These are phyloP conservation scores for Drosophila suzukii DNA, from an alignment of 1,140 invertebrate genomes.

Conservation along the genomic window DNA sequence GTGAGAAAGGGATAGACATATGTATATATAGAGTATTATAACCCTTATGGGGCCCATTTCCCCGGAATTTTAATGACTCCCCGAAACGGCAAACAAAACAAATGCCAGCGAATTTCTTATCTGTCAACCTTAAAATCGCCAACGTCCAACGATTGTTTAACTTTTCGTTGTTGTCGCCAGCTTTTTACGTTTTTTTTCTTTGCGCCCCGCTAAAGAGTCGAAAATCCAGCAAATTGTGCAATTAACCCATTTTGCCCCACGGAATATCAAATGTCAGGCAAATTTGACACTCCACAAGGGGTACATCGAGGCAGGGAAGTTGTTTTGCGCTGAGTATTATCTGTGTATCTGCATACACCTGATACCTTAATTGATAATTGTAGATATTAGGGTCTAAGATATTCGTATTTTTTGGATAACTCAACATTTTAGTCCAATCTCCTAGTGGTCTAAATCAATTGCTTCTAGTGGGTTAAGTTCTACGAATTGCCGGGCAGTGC, in stretches of 20 bases:
- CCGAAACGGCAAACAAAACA: constrained; percentile 45
- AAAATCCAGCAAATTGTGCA: constrained; percentile 38
- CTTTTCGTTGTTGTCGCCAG: constrained; percentile 39
- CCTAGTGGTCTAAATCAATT: not conserved
- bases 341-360: too few species aligned
- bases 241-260: constrained; percentile 38
- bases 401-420: too few species aligned
- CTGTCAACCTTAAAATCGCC: constrained; percentile 49
- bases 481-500: constrained; percentile 2
- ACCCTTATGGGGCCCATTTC: constrained; percentile 38
- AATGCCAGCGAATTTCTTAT: constrained; percentile 50
- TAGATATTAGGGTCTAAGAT: not conserved
- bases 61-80: constrained; percentile 55
- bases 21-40: constrained; percentile 1
- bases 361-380: not conserved
- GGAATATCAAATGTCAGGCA: constrained; percentile 26
- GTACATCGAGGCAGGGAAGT: not conserved
- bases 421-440: too few species aligned
- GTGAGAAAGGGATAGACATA: constrained; percentile 21
- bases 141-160: constrained; percentile 48
- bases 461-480: constrained; percentile 23
- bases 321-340: not conserved
- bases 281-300: not conserved
- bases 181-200: constrained; percentile 14
- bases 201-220: constrained; percentile 15